Evolutionary conservation across 2,888 invertebrate genomes (phyloP).

Genomic region (Celastrina argiolus): DNA sequence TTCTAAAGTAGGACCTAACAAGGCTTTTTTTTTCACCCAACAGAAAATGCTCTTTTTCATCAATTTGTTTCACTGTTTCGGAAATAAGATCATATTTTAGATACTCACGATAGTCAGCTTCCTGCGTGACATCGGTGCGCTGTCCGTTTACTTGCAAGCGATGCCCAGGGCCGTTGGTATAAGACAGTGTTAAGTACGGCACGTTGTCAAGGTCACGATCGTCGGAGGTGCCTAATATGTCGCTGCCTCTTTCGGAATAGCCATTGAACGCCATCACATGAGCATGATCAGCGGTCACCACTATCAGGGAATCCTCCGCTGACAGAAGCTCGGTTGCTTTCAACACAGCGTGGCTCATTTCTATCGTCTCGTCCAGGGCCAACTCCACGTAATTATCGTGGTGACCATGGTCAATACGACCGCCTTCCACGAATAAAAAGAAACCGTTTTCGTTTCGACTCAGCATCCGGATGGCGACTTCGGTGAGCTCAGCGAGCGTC

Average conservation of each 20-base stretch:
- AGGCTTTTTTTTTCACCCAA: no score
- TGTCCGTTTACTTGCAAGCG: conserved; percentile 45
- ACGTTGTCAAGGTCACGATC: conserved; percentile 56
- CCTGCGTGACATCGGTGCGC: conserved; percentile 56
- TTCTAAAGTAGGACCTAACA: no score
- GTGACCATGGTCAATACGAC: conserved; percentile 79
- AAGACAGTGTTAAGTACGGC: conserved; percentile 75
- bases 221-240: conserved; percentile 43
- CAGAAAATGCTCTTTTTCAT: no score
- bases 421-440: conserved; percentile 83
- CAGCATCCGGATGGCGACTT: conserved; percentile 81
- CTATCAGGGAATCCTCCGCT: conserved; percentile 81
- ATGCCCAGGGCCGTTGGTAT: conserved; percentile 79
- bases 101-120: conserved; percentile 35
- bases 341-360: conserved; percentile 75
- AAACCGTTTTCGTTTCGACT: conserved; percentile 80
- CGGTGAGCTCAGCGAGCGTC: conserved; percentile 50
- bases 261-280: conserved; percentile 82
- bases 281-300: conserved; percentile 85
- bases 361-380: conserved; percentile 81
- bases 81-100: neutral
- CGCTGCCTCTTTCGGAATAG: conserved; percentile 72
- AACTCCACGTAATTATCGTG: conserved; percentile 71
- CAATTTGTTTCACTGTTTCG: neutral
- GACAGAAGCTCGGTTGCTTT: conserved; percentile 48